Conservation (phyloP, 1,140 invertebrate genomes). For the Leptopilina clavipes region DNA sequence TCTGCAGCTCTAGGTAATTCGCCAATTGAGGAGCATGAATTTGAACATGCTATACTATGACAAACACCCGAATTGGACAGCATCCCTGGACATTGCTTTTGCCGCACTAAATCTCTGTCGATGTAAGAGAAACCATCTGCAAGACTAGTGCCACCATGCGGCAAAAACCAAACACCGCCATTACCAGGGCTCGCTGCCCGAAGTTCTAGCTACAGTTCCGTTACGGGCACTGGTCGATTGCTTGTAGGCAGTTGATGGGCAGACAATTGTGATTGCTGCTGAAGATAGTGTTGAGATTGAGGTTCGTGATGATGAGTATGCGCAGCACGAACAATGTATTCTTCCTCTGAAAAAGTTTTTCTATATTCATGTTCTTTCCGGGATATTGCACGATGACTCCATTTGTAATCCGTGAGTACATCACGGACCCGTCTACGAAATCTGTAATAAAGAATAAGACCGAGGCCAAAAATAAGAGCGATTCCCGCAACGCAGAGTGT, state of each 20-base stretch:
- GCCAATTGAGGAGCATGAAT: conserved; percentile 37
- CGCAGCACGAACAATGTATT: conserved; percentile 83
- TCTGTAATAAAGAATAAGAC: conserved; percentile 85
- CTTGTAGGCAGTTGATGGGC: conserved; percentile 76
- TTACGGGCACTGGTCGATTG: conserved; percentile 87
- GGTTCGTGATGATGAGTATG: conserved; percentile 62
- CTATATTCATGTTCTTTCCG: conserved; percentile 91
- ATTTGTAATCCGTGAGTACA: conserved; percentile 87
- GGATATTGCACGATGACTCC: conserved; percentile 83
- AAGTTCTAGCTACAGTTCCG: conserved; percentile 95
- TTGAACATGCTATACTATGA: conserved; percentile 47
- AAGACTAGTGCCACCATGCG: conserved; percentile 79
- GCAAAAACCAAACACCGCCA: conserved; percentile 74
- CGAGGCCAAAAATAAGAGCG: conserved; percentile 80
- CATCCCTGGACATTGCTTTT: conserved; percentile 71
- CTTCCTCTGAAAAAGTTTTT: conserved; percentile 90
- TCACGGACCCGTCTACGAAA: conserved; percentile 84
- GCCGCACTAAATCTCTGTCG: conserved; percentile 77
- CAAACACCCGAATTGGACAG: conserved; percentile 65
- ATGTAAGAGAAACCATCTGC: conserved; percentile 86
- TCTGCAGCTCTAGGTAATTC: not conserved
- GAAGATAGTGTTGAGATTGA: conserved; percentile 65
- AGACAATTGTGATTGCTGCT: conserved; percentile 73
- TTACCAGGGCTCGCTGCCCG: conserved; percentile 82
- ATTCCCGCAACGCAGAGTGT: conserved; percentile 82